Percentiles rank a stretch among this genome's conserved stretches.
Conservation (phyloP, 2,113 vertebrate species). For the Brachyhypopomus occidentalis region DNA sequence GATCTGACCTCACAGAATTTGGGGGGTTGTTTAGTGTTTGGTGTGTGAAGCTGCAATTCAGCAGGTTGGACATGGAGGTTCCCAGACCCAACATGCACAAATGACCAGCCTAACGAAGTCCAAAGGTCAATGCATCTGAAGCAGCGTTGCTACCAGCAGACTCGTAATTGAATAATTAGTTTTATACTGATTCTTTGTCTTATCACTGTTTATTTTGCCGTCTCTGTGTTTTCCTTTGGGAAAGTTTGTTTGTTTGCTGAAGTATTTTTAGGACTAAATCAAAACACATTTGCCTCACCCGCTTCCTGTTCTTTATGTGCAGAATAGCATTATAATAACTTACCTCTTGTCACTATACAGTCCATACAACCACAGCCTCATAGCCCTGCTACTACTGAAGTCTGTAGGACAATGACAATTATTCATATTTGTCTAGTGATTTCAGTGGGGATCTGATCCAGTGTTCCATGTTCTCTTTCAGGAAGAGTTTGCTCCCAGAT, state of each 20-base stretch:
- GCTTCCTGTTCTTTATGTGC: neutral
- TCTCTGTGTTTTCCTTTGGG: neutral
- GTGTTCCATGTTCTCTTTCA: constrained; percentile 45
- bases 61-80: neutral
- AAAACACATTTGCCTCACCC: neutral
- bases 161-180: neutral
- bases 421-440: neutral
- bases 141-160: neutral
- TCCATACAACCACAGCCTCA: neutral
- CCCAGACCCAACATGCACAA: neutral
- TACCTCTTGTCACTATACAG: too few species aligned
- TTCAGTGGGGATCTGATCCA: neutral
- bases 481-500: constrained; percentile 11
- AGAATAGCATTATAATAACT: neutral
- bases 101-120: neutral
- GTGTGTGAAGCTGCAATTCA: too few species aligned
- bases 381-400: neutral
- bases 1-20: too few species aligned
- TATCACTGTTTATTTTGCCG: neutral
- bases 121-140: neutral
- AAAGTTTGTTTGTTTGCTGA: neutral
- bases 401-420: neutral
- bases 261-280: neutral
- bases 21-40: too few species aligned
- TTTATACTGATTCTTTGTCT: neutral